phyloP scores from a whole-genome alignment of 1,140 invertebrate genomes.

The Brachionus rotundiformis region DNA sequence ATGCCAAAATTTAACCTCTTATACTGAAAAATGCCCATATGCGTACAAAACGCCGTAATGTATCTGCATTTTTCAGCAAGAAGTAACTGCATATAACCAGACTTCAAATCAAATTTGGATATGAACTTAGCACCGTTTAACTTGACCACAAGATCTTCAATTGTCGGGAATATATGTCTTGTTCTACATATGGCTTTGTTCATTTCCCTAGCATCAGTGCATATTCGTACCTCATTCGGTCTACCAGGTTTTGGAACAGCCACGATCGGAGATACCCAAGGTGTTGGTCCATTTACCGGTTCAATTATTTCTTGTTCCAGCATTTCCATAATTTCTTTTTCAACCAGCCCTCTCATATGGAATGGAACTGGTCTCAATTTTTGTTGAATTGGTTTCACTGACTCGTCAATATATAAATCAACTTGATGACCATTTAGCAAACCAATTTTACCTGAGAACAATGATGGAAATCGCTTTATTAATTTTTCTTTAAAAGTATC shows the following conservation, averaged over 20 bases:
- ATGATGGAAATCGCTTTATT: not conserved
- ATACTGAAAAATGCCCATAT: not conserved
- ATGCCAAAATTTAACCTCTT: not conserved
- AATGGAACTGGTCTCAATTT: not conserved
- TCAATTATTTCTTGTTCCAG: constrained; percentile 55
- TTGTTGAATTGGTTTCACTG: not conserved
- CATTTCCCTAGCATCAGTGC: not conserved
- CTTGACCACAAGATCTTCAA: not conserved
- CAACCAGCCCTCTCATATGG: constrained; percentile 5
- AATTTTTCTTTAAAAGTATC: not conserved
- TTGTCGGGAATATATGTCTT: no score
- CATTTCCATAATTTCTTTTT: not conserved
- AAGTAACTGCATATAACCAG: not conserved
- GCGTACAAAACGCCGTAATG: not conserved
- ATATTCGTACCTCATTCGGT: constrained; percentile 31
- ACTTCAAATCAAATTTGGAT: not conserved
- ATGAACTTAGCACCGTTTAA: not conserved
- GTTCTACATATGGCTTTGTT: not conserved
- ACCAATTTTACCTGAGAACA: not conserved
- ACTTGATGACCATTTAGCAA: not conserved
- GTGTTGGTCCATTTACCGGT: constrained; percentile 55
- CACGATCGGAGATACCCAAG: constrained; percentile 57
- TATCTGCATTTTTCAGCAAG: not conserved
- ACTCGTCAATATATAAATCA: not conserved
- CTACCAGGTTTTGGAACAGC: constrained; percentile 55